A percentile compares a stretch with the other conserved stretches of the same genome.
Conservation (phyloP, 2,888 invertebrate species). For the Neoscelio sp. region DNA sequence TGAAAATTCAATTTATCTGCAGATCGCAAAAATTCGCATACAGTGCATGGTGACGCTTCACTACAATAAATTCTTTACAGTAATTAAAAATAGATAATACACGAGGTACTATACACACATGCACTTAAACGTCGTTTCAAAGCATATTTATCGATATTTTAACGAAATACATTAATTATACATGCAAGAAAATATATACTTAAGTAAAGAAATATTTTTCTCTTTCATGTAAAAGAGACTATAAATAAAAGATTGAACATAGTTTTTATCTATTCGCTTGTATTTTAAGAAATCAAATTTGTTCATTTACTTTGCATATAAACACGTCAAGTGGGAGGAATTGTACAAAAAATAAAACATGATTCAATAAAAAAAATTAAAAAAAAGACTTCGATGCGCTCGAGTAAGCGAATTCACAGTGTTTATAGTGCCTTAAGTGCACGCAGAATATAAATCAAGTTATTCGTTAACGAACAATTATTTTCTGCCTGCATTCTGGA, state of each 20-base stretch:
- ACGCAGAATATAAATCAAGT: slow-evolving; percentile 36
- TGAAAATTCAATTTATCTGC: slow-evolving; percentile 2
- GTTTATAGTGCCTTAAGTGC: slow-evolving; percentile 62
- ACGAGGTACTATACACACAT: slow-evolving; percentile 35
- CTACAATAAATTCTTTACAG: background rate
- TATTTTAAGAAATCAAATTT: no score
- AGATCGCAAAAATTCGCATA: slow-evolving; percentile 25
- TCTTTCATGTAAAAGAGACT: no score
- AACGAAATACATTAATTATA: no score
- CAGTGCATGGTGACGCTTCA: slow-evolving; percentile 28
- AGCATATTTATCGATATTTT: background rate
- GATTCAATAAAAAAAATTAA: slow-evolving; percentile 18
- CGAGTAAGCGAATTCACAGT: slow-evolving; percentile 37
- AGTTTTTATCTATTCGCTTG: no score
- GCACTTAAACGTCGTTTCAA: background rate
- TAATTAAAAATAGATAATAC: background rate
- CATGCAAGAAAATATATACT: no score
- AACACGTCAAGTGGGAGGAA: no score
- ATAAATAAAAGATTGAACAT: no score
- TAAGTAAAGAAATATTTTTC: no score
- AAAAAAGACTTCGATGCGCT: slow-evolving; percentile 4
- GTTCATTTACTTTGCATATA: no score
- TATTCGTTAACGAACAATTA: slow-evolving; percentile 35
- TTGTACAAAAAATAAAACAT: no score
- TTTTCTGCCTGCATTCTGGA: slow-evolving; percentile 40